Evolutionary conservation across 2,888 invertebrate species (phyloP).

Genomic region (Lepidonotus clava): DNA sequence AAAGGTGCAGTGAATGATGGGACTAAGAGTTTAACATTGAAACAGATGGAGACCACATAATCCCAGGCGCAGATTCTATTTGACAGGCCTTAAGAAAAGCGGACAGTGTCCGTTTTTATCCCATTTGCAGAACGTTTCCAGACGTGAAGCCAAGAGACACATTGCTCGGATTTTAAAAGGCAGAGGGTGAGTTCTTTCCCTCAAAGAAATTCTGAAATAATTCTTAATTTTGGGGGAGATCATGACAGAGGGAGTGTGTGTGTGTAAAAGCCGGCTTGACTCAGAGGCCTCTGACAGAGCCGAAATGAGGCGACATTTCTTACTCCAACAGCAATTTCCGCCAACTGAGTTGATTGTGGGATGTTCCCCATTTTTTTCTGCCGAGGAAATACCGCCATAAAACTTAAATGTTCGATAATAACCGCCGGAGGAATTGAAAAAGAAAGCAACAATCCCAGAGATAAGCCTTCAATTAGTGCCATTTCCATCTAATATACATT

Average conservation of each 20-base stretch:
- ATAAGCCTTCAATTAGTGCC: no score
- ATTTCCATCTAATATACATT: no score
- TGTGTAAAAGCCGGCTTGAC: neutral
- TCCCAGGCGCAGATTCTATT: neutral
- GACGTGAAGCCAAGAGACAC: neutral
- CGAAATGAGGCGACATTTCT: constrained; percentile 1
- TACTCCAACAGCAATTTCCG: neutral
- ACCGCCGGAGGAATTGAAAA: no score
- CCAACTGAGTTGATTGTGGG: neutral
- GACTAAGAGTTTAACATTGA: no score
- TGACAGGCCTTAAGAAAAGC: neutral
- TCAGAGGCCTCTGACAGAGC: neutral
- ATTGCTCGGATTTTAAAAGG: neutral
- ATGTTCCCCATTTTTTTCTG: neutral
- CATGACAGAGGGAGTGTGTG: neutral
- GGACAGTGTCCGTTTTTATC: neutral
- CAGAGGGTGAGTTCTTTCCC: neutral
- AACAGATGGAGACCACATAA: no score
- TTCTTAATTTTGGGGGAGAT: neutral
- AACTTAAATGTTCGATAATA: neutral
- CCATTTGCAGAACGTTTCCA: neutral
- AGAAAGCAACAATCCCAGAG: no score
- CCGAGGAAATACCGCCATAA: neutral
- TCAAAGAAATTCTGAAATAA: neutral
- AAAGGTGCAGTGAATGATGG: no score